Conservation (phyloP, 2,113 vertebrate genomes). For the Chunga burmeisteri region DNA sequence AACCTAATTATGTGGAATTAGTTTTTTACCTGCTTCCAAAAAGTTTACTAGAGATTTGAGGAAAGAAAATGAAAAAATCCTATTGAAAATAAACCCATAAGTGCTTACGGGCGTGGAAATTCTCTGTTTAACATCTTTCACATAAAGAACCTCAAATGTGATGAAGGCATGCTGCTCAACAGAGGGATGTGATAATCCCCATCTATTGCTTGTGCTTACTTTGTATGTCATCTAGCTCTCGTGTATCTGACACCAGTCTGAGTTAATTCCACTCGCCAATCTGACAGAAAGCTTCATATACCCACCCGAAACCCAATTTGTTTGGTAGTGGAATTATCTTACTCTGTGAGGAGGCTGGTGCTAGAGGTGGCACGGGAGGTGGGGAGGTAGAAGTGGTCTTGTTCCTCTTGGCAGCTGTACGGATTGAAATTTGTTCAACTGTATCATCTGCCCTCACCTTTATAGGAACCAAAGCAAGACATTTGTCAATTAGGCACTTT, state of each 20-base stretch:
- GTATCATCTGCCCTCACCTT: background rate
- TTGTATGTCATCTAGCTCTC: background rate
- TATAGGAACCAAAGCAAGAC: background rate
- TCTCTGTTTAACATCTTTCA: background rate
- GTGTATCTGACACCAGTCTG: background rate
- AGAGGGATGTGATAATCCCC: background rate
- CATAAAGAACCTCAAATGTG: background rate
- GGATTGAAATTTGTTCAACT: background rate
- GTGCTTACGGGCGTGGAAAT: background rate
- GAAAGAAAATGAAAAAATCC: background rate
- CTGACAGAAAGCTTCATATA: background rate
- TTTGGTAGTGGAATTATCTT: background rate
- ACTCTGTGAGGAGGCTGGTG: background rate
- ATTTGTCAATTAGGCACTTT: background rate
- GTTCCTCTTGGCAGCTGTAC: background rate
- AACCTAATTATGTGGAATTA: background rate
- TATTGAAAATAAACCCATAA: background rate
- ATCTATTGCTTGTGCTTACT: background rate
- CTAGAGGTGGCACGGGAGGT: background rate
- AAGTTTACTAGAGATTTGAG: background rate
- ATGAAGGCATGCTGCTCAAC: background rate
- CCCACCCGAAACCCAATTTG: fast-evolving
- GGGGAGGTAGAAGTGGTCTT: background rate
- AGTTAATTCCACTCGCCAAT: background rate
- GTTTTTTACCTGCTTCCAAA: background rate